Conservation (phyloP, 2,797 vertebrate genomes). For the Alosa sapidissima region DNA sequence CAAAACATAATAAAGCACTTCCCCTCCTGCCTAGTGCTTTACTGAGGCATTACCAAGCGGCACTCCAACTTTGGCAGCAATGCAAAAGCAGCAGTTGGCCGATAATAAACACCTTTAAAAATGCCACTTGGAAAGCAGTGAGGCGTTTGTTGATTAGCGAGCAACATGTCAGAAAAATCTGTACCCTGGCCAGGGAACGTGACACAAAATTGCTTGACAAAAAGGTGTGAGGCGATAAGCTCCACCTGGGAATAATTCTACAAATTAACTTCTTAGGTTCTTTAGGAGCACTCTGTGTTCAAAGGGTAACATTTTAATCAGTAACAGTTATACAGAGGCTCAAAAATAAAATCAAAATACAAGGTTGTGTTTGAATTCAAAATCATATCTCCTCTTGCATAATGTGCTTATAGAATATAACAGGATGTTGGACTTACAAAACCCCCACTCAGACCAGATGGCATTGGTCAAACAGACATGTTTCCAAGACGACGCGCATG, state of each 20-base stretch:
- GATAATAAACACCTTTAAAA: slow-evolving; percentile 40
- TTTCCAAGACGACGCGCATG: background rate
- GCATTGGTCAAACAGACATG: background rate
- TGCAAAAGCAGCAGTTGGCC: slow-evolving; percentile 31
- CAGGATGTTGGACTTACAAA: background rate
- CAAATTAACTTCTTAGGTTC: too few species aligned
- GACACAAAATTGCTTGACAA: background rate
- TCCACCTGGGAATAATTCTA: background rate
- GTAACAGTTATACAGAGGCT: too few species aligned
- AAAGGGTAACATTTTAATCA: too few species aligned
- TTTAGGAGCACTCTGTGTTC: too few species aligned
- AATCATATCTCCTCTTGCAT: background rate
- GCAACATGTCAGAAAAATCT: background rate
- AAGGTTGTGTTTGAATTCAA: too few species aligned
- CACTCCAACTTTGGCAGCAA: slow-evolving; percentile 27
- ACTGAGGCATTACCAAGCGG: slow-evolving; percentile 25
- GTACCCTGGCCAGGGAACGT: background rate
- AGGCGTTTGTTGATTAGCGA: slow-evolving; percentile 11
- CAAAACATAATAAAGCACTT: slow-evolving; percentile 36
- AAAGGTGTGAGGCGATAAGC: background rate
- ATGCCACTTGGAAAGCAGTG: background rate
- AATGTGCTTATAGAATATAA: too few species aligned
- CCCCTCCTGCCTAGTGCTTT: slow-evolving; percentile 10
- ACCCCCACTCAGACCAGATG: background rate
- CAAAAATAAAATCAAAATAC: too few species aligned